These are phyloP conservation scores for Chironomus striatipennis DNA, from an alignment of 1,140 invertebrate species.

Conservation along the genomic window DNA sequence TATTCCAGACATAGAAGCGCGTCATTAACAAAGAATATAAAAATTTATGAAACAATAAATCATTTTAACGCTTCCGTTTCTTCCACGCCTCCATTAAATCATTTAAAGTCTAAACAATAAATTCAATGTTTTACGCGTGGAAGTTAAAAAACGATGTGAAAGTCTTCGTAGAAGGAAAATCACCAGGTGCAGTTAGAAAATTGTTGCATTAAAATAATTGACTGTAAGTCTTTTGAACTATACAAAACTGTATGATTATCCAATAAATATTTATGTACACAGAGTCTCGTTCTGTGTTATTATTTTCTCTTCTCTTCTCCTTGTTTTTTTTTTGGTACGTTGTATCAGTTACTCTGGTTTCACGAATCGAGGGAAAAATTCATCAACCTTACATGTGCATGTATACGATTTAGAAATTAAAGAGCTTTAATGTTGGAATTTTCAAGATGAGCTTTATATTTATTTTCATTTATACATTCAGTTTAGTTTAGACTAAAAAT, in stretches of 20 bases:
- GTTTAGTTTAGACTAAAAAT: too few species aligned
- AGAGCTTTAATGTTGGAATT: not conserved
- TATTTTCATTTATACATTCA: too few species aligned
- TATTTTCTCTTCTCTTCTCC: not conserved
- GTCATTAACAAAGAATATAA: too few species aligned
- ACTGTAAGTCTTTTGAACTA: not conserved
- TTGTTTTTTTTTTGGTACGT: not conserved
- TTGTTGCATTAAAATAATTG: constrained; percentile 24
- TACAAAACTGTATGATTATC: constrained; percentile 19
- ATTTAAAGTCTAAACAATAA: too few species aligned
- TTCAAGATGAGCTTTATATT: not conserved
- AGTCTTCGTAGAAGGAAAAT: not conserved
- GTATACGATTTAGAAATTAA: not conserved
- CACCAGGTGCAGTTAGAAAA: constrained; percentile 18
- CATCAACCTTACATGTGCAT: not conserved
- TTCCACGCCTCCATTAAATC: too few species aligned
- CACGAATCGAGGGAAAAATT: not conserved
- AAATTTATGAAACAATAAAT: too few species aligned
- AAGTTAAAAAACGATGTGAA: too few species aligned
- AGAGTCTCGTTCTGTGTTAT: not conserved
- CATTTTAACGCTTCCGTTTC: too few species aligned
- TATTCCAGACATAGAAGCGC: too few species aligned
- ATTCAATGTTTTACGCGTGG: too few species aligned
- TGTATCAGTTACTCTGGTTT: not conserved
- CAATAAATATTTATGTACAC: constrained; percentile 19